Evolutionary conservation across 2,797 vertebrate species (phyloP), one percentile per base, ranked within the genome.

Genomic region (Scomberomorus guttatus): DNA sequence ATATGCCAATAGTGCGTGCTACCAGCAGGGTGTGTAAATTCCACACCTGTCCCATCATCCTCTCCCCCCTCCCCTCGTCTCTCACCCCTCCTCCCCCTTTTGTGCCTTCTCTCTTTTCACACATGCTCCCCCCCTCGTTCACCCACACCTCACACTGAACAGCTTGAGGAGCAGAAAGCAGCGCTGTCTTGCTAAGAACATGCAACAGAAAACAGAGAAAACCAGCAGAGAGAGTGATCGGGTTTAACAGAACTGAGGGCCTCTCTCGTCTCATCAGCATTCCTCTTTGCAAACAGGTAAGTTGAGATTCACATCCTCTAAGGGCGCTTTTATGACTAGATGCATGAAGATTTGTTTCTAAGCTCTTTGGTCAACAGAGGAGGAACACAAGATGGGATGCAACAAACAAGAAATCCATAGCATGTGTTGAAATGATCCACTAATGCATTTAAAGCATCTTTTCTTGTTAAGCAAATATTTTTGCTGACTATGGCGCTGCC

Each of bases 41-140:
- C 92, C 90, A 93, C 92, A 93, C 93, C 94, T 94, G 92, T 93
- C 94, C 87, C 85, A 89, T 91, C 87, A 87, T 89, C 87, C 85
- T 66, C 80, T n/a, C 8, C 70, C 61, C 77, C 15, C 60, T 56
- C 69, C 79, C 72, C n/a, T 37, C 58, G 6, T 50, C 61, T 60
- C 51, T 69, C 58, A 10, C 39, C 60, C 54, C 65, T 61, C 73
- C 75, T 50, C 63, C 75, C 54, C 63, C 77, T 56, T 82, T 77
- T 73, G 61, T 87, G 81, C 85, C 79, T 80, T 69, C 82, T 87
- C 80, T 82, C 66, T 87, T 80, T 85, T 81, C 82, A 84, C 87
- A 86, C 79, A 80, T 75, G 78, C 87, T 50, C 79, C n/a, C 72
- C 69, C 37, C 48, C 65, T 77, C 50, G 17, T 73, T 77, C 70